Percentiles rank a stretch among this genome's conserved stretches.
phyloP scores from a whole-genome alignment of 2,113 vertebrate species.

The Athene noctua region DNA sequence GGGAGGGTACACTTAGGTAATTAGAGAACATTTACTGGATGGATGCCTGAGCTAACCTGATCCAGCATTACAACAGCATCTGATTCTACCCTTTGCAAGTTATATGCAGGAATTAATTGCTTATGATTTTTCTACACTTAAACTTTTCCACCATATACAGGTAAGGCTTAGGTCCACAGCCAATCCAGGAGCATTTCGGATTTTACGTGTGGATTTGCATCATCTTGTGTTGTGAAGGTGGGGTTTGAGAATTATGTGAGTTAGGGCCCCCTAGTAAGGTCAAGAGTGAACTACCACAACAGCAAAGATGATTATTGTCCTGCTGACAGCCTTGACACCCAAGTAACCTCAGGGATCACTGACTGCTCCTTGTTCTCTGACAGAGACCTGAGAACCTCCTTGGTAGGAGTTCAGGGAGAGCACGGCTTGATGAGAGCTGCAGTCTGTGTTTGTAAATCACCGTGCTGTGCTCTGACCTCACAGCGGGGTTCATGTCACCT shows the following conservation, averaged over 20 bases:
- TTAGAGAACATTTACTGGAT: background rate
- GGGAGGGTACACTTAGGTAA: background rate
- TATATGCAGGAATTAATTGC: background rate
- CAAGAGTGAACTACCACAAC: background rate
- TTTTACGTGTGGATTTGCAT: background rate
- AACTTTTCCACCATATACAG: background rate
- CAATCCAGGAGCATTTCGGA: background rate
- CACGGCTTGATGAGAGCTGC: background rate
- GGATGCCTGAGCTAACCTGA: background rate
- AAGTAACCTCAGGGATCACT: background rate
- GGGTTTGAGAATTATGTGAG: rapidly evolving
- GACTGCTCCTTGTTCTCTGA: background rate
- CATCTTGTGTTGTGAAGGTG: background rate
- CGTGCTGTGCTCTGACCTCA: background rate
- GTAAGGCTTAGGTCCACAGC: background rate
- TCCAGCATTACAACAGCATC: background rate
- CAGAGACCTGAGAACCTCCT: background rate
- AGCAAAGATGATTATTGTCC: background rate
- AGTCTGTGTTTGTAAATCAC: background rate
- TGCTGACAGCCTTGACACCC: background rate
- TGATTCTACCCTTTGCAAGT: background rate
- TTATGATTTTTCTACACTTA: background rate
- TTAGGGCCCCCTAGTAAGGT: background rate
- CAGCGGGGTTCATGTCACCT: background rate
- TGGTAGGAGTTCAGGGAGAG: background rate